Evolutionary conservation across 2,113 vertebrate genomes (phyloP).

Genomic region (Condylura cristata): DNA sequence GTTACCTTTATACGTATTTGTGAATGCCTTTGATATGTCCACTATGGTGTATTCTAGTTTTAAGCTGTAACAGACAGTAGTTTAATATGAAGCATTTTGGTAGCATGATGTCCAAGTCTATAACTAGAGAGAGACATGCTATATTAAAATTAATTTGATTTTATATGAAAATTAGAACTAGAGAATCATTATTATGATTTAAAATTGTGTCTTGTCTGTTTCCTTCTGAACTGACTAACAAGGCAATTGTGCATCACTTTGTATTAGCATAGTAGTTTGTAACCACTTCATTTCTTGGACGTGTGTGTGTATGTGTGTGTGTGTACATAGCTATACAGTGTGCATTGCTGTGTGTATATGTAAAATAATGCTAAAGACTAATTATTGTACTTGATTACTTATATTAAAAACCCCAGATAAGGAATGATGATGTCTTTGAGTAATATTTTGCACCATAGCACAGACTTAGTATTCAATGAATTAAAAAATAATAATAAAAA

Average conservation of each 20-base stretch:
- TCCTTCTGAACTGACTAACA: neutral
- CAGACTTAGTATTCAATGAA: neutral
- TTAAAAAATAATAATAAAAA: constrained; percentile 50
- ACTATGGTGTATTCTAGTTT: neutral
- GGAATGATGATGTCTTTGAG: neutral
- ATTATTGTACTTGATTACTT: neutral
- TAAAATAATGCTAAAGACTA: neutral
- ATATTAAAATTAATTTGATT: neutral
- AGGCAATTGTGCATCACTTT: neutral
- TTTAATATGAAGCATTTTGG: neutral
- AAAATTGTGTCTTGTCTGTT: neutral
- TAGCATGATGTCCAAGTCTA: neutral
- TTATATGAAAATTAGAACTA: neutral
- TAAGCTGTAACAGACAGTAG: neutral
- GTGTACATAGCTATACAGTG: neutral
- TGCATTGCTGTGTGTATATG: neutral
- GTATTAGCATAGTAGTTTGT: neutral
- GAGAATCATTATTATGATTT: neutral
- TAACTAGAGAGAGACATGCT: neutral
- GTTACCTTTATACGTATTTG: neutral
- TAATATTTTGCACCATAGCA: neutral
- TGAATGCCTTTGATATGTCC: neutral
- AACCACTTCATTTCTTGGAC: neutral
- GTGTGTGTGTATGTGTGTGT: neutral
- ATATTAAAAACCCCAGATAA: neutral